Conservation (phyloP, 2,797 vertebrate species). For the Acanthornis magna region DNA sequence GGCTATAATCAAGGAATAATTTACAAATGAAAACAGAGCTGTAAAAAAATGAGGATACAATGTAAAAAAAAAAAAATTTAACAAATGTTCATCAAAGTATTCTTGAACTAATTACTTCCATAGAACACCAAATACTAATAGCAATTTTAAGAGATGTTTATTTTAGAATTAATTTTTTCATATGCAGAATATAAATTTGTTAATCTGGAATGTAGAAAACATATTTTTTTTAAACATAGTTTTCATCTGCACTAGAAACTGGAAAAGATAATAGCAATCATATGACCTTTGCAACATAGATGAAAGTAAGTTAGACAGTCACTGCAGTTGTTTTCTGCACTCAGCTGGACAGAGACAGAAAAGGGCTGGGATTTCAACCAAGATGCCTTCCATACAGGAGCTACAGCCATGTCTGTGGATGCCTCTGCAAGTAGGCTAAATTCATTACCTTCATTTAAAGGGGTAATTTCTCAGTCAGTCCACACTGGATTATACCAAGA, state of each 20-base stretch:
- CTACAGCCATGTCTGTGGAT: not conserved
- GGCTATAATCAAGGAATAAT: not conserved
- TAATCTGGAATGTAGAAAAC: not conserved
- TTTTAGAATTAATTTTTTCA: not conserved
- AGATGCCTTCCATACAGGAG: not conserved
- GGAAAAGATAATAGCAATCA: not conserved
- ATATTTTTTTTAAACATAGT: not conserved
- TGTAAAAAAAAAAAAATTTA: not conserved
- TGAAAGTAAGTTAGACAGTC: not conserved
- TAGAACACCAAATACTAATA: not conserved
- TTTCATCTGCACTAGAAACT: not conserved
- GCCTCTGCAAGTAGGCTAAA: not conserved
- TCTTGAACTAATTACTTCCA: not conserved
- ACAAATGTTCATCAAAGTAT: not conserved
- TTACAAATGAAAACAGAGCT: not conserved
- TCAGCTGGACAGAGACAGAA: not conserved
- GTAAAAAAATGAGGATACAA: not conserved
- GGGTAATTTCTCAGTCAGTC: not conserved
- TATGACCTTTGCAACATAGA: not conserved
- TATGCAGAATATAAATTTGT: not conserved
- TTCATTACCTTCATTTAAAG: not conserved
- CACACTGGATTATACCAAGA: not conserved
- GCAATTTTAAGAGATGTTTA: not conserved
- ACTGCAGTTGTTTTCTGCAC: not conserved
- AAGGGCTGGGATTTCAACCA: not conserved